phyloP scores from a whole-genome alignment of 2,113 vertebrate species.

The Zingel zingel region DNA sequence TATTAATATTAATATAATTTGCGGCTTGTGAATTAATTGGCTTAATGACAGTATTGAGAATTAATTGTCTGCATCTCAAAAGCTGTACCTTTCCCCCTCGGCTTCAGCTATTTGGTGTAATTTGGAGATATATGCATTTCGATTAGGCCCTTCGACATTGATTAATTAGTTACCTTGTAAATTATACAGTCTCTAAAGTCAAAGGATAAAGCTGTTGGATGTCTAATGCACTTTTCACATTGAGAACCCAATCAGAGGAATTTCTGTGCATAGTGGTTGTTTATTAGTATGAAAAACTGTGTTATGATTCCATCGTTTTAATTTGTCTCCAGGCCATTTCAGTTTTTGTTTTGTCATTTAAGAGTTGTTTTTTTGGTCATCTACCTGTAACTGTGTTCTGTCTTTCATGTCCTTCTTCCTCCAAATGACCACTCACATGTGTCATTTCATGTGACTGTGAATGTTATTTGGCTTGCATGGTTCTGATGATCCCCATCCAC shows the following conservation, averaged over 20 bases:
- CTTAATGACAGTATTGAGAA: slow-evolving; percentile 42
- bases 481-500: slow-evolving; percentile 92
- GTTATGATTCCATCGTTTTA: slow-evolving; percentile 33
- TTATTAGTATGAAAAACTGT: slow-evolving; percentile 50
- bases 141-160: slow-evolving; percentile 52
- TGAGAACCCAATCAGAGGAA: slow-evolving; percentile 40
- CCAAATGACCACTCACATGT: slow-evolving; percentile 90
- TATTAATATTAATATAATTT: slow-evolving; percentile 49
- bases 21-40: slow-evolving; percentile 43
- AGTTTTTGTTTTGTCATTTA: slow-evolving; percentile 72
- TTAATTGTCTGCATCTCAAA: slow-evolving; percentile 52
- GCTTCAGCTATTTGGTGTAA: slow-evolving; percentile 43
- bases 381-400: slow-evolving; percentile 85
- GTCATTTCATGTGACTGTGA: slow-evolving; percentile 93
- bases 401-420: slow-evolving; percentile 91
- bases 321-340: background rate
- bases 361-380: slow-evolving; percentile 70
- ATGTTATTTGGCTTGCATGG: slow-evolving; percentile 96
- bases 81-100: slow-evolving; percentile 38
- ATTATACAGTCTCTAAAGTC: slow-evolving; percentile 39
- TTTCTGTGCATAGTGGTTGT: slow-evolving; percentile 31
- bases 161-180: slow-evolving; percentile 54
- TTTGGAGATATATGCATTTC: slow-evolving; percentile 51
- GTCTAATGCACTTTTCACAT: slow-evolving; percentile 59
- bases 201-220: slow-evolving; percentile 48